Conservation (phyloP, 2,888 invertebrate species). For the Alviniconcha strummeri region DNA sequence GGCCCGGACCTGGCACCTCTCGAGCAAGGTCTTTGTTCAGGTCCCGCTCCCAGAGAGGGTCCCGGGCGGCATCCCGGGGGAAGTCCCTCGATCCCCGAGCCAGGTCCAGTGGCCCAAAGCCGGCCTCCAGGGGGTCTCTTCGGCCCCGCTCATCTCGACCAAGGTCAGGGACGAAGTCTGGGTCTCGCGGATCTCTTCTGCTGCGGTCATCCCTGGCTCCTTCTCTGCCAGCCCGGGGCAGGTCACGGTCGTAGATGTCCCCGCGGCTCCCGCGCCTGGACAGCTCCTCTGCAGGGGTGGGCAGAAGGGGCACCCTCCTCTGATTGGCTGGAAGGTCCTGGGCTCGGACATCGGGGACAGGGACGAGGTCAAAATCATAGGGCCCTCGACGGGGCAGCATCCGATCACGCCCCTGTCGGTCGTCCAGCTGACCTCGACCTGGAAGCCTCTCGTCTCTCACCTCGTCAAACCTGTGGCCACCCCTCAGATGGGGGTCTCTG, state of each 20-base stretch:
- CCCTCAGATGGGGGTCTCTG: conserved; percentile 2
- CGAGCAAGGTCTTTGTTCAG: background rate
- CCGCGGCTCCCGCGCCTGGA: conserved; percentile 37
- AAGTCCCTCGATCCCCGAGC: background rate
- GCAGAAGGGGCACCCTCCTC: conserved; percentile 13
- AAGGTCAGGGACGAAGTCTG: background rate
- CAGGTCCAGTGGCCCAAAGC: too few species aligned
- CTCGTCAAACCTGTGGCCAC: conserved; percentile 18
- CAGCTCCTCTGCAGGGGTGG: conserved; percentile 40
- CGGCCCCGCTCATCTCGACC: background rate
- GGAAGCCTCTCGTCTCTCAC: conserved; percentile 24
- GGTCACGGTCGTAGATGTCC: conserved; percentile 23
- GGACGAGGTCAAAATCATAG: conserved; percentile 34
- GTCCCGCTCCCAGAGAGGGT: conserved; percentile 3
- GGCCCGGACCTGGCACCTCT: background rate
- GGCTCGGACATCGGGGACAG: background rate
- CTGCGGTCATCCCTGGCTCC: conserved; percentile 33
- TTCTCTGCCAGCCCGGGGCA: conserved; percentile 29
- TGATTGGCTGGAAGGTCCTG: background rate
- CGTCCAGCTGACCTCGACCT: conserved; percentile 36
- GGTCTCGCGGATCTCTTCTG: conserved; percentile 31
- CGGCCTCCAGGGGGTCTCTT: background rate
- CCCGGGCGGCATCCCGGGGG: background rate
- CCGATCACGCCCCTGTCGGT: conserved; percentile 37
- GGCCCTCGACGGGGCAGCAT: conserved; percentile 35